Evolutionary conservation across 1,140 invertebrate genomes (phyloP), one percentile per base, ranked within the genome.

Genomic region (Belonocnema kinseyi): DNA sequence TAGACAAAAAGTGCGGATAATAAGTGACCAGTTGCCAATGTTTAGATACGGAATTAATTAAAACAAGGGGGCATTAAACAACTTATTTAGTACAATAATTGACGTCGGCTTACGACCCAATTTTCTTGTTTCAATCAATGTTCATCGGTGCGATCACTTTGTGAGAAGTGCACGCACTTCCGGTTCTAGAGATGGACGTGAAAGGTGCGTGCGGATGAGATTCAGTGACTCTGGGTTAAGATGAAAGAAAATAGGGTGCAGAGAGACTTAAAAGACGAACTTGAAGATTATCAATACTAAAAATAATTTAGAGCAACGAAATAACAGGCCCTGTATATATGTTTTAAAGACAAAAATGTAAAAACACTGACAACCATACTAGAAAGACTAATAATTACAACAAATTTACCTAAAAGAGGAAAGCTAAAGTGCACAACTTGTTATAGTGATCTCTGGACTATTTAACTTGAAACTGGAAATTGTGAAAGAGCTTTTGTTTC

Each of bases 1-100:
- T 14, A 17, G 21, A 72, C 17, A 71, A 56, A 76, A 76, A 80
- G 73, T 54, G 53, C n/a, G 53, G 17, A 54, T n/a, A 17, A 3
- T 19, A 54, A 54, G 53, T n/a, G 53, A 17, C 10, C 5, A 19
- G 53, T 54, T 54, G 53, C n/a, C 17, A 17, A 17, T 54, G 53
- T n/a, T 54, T 17, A 14, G 53, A 11, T 54, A 54, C n/a, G n/a
- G n/a, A 17, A 54, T 17, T 54, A 54, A 54, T 54, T 54, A 3
- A 54, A 54, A 17, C 11, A 8, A 3, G 16, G 17, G n/a, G 14
- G 19, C 53, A 54, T 54, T 54, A 17, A 19, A 54, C 53, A 54
- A 17, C 53, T 3, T 46, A 46, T 46, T 46, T 16, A 72, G 21
- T 50, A 50, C 40, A 74, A 17, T 53, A 54, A 73, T 56, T 16